phyloP scores from a whole-genome alignment of 2,888 invertebrate species.

The Bembecia ichneumoniformis region DNA sequence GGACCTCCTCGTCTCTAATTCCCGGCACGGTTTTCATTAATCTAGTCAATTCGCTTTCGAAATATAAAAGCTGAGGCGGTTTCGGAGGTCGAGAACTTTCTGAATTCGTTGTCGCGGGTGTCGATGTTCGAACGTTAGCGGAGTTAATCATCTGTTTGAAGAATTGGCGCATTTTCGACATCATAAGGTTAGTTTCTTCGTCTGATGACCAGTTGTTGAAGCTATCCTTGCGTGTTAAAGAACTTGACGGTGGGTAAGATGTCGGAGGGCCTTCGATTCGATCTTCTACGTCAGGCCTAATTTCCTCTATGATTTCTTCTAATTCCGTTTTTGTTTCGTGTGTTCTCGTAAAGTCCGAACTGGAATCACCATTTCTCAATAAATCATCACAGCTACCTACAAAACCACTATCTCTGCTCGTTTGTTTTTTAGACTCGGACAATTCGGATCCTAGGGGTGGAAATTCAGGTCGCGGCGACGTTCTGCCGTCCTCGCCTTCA shows the following conservation, averaged over 20 bases:
- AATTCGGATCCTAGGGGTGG: slow-evolving; percentile 70
- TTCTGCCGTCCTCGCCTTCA: slow-evolving; percentile 77
- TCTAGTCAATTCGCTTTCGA: slow-evolving; percentile 90
- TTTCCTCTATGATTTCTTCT: slow-evolving; percentile 75
- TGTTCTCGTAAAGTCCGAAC: slow-evolving; percentile 64
- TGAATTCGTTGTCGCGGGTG: slow-evolving; percentile 70
- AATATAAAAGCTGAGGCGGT: slow-evolving; percentile 88
- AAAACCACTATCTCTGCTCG: slow-evolving; percentile 90
- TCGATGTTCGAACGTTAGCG: slow-evolving; percentile 66
- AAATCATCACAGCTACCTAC: slow-evolving; percentile 91
- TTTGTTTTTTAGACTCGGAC: slow-evolving; percentile 81
- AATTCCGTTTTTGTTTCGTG: slow-evolving; percentile 70
- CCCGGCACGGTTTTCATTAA: slow-evolving; percentile 95
- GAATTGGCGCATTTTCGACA: slow-evolving; percentile 94
- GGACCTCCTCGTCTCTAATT: slow-evolving; percentile 90
- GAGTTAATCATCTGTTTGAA: slow-evolving; percentile 91
- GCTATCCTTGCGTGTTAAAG: slow-evolving; percentile 86
- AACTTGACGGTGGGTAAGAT: slow-evolving; percentile 65
- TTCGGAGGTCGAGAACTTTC: slow-evolving; percentile 78
- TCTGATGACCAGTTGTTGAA: slow-evolving; percentile 96
- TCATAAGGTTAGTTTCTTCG: slow-evolving; percentile 94
- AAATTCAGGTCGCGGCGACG: slow-evolving; percentile 79
- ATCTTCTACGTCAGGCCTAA: slow-evolving; percentile 68
- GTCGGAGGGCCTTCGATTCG: slow-evolving; percentile 63
- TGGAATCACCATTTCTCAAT: slow-evolving; percentile 75